phyloP scores from a whole-genome alignment of 2,113 vertebrate species.

The Dicrurus megarhynchus region DNA sequence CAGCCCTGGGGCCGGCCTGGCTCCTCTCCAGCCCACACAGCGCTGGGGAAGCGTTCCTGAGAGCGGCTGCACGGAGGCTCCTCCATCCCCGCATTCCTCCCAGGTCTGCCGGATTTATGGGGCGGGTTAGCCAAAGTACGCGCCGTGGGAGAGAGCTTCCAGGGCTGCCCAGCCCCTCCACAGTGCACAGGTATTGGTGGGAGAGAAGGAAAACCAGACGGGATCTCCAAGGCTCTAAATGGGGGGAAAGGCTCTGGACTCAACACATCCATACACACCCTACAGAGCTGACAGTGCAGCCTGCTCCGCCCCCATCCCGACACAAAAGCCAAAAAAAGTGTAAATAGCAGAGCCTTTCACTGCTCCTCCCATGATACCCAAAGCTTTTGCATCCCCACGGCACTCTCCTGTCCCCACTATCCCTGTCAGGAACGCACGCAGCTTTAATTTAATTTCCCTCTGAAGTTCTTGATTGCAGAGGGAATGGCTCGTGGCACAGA shows the following conservation, averaged over 20 bases:
- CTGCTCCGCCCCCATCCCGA: background rate
- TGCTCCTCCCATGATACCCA: background rate
- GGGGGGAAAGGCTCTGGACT: too few species aligned
- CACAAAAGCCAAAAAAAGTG: background rate
- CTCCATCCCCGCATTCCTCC: constrained; percentile 28
- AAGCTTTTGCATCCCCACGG: background rate
- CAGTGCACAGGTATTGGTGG: fast-evolving
- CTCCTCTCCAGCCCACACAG: constrained; percentile 62
- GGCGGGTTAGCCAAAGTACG: constrained; percentile 53
- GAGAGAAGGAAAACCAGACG: background rate
- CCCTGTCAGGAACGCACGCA: background rate
- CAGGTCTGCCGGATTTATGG: constrained; percentile 14
- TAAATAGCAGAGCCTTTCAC: background rate
- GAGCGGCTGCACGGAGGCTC: background rate
- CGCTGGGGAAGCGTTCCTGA: background rate
- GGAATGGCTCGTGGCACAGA: constrained; percentile 32
- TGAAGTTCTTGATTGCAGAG: constrained; percentile 17
- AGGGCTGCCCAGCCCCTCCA: background rate
- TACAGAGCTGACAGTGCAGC: background rate
- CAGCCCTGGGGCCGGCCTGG: constrained; percentile 45
- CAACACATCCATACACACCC: fast-evolving
- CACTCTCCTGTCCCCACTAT: background rate
- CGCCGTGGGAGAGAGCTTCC: background rate
- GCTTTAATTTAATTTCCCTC: constrained; percentile 36
- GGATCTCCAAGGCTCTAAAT: background rate